These are phyloP conservation scores for Scaptodrosophila lebanonensis DNA, from an alignment of 1,140 invertebrate genomes.

Conservation along the genomic window DNA sequence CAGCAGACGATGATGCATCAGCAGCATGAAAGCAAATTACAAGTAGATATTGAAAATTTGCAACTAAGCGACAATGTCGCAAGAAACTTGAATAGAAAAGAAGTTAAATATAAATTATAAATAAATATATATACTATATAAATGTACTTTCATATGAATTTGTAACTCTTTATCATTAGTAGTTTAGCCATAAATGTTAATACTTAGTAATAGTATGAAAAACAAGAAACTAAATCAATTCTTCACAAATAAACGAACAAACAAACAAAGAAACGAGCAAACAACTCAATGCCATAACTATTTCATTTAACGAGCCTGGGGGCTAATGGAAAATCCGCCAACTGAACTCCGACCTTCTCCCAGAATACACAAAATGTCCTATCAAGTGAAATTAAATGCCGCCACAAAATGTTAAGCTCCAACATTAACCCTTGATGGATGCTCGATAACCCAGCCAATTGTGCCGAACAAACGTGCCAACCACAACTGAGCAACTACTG, in stretches of 20 bases:
- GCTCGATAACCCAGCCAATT: too few relatives aligned
- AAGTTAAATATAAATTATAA: slow-evolving; percentile 9
- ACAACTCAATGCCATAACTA: slow-evolving; percentile 9
- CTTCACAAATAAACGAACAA: slow-evolving; percentile 42
- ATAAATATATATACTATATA: slow-evolving; percentile 8
- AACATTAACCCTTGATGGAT: not conserved
- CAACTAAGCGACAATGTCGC: slow-evolving; percentile 16
- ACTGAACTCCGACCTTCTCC: not conserved
- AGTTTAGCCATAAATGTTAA: slow-evolving; percentile 74
- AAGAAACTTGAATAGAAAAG: too few relatives aligned
- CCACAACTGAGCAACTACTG: too few relatives aligned
- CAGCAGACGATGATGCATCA: too few relatives aligned
- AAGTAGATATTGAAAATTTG: slow-evolving; percentile 57
- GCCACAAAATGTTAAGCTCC: not conserved
- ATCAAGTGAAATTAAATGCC: not conserved
- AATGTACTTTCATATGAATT: slow-evolving; percentile 44
- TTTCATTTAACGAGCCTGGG: too few relatives aligned
- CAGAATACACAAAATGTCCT: slow-evolving; percentile 1
- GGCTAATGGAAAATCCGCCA: too few relatives aligned
- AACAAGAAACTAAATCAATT: not conserved
- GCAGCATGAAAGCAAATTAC: slow-evolving; percentile 3
- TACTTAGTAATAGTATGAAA: slow-evolving; percentile 14
- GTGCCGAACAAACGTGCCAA: too few relatives aligned
- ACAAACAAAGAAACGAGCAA: slow-evolving; percentile 17
- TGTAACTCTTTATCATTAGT: slow-evolving; percentile 73